Percentiles rank a stretch among this genome's conserved stretches.
phyloP scores from a whole-genome alignment of 2,113 vertebrate genomes.

The Cygnus buccinator region DNA sequence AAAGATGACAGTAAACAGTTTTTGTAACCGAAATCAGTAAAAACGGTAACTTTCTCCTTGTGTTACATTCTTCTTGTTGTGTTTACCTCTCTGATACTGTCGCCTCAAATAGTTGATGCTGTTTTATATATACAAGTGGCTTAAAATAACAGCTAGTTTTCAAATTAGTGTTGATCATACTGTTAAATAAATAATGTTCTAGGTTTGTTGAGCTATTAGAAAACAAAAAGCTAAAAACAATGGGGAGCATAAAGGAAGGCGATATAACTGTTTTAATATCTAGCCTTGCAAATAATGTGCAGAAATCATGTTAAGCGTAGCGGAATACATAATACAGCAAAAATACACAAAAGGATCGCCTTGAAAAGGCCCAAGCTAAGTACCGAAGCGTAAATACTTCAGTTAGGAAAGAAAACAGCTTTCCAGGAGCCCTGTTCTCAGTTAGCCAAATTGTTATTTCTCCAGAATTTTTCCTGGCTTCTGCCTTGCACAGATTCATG shows the following conservation, averaged over 20 bases:
- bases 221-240: background rate
- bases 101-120: background rate
- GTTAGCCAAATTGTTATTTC: background rate
- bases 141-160: background rate
- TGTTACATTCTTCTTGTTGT: background rate
- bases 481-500: background rate
- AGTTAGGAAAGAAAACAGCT: background rate
- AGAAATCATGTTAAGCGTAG: background rate
- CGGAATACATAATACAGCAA: background rate
- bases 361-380: conserved; percentile 2
- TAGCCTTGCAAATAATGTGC: background rate
- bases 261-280: background rate
- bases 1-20: background rate
- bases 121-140: background rate
- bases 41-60: background rate
- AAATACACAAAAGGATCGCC: background rate
- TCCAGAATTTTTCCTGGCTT: background rate
- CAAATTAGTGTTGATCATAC: background rate
- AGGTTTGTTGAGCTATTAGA: background rate
- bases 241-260: background rate
- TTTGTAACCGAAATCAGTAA: background rate
- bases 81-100: background rate
- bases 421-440: background rate
- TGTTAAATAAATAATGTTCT: background rate
- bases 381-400: background rate